Percentiles rank a stretch among this genome's conserved stretches.
Conservation (phyloP, 2,888 invertebrate species). For the Cheilosia variabilis region DNA sequence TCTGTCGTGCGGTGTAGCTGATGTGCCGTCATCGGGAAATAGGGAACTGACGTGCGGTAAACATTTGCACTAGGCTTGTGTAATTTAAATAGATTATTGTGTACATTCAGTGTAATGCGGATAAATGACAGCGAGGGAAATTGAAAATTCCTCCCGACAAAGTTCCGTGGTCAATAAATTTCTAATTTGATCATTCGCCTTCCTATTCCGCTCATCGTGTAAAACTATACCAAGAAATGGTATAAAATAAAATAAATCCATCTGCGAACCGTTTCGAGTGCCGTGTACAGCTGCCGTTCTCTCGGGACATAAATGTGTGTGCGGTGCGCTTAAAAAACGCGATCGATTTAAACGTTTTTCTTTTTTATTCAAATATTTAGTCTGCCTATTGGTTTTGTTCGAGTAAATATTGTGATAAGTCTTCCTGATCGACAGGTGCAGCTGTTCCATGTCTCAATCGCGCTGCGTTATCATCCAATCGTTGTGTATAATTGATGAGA, state of each 20-base stretch:
- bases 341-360: background rate
- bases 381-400: constrained; percentile 30
- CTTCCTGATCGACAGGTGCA: constrained; percentile 49
- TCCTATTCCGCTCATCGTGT: background rate
- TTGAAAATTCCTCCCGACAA: background rate
- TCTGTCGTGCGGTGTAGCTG: background rate
- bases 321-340: constrained; percentile 16
- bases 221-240: constrained; percentile 9
- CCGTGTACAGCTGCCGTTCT: background rate
- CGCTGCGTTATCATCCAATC: constrained; percentile 20
- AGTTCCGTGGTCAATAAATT: constrained; percentile 32
- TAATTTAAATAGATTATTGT: constrained; percentile 21
- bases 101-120: background rate
- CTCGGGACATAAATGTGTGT: background rate
- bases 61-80: constrained; percentile 25
- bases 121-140: constrained; percentile 1
- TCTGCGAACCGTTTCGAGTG: constrained; percentile 39
- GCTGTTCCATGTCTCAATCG: constrained; percentile 12
- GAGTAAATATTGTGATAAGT: constrained; percentile 53
- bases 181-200: constrained; percentile 21
- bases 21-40: constrained; percentile 10
- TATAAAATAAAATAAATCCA: constrained; percentile 34
- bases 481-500: background rate
- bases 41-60: constrained; percentile 22
- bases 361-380: constrained; percentile 59